Base-by-base conservation (phyloP, 2,888 invertebrate genomes). In the Tetrapedia diversipes region DNA sequence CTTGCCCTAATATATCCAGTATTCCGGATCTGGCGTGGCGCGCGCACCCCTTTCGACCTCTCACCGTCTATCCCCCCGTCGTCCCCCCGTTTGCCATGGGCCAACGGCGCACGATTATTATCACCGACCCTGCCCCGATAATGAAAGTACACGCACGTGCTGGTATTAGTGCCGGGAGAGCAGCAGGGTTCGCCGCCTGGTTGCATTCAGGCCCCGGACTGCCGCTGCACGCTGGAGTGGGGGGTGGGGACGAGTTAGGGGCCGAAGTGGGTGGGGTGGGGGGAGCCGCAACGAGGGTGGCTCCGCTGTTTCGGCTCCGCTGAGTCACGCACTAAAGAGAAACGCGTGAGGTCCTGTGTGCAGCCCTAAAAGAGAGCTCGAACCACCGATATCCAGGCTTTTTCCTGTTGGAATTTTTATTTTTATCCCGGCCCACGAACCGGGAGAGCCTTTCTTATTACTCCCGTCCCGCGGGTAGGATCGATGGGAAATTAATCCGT, bases 261-360 rank as follows among this genome's bases (percentile, higher is more conserved):
- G n/a, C n/a, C n/a, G n/a, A n/a, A 71, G 54, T 27, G 68, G 32
- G 64, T 76, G 77, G 68, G 60, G 74, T 77, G 64, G 66, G 76
- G 78, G 64, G 63, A 71, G 64, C 54, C 68, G 80, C 82, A 77
- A 80, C 70, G 79, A 82, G 84, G 84, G 87, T 83, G 84, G 82
- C 79, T 77, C 71, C 71, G 76, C 84, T 79, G 87, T 88, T 87
- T 89, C 86, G 85, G 86, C 81, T 83, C 81, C 80, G 86, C 86
- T 88, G 89, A 89, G 89, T 90, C 90, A 90, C 89, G 90, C 90
- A 88, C 86, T 77, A 83, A 78, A 82, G 78, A 78, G 78, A 80
- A 81, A 72, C 80, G 84, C 84, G 84, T 82, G 84, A 83, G 79
- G 81, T 79, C 80, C n/a, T n/a, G n/a, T n/a, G n/a, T n/a, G n/a